Evolutionary conservation across 1,140 invertebrate genomes (phyloP), one percentile per base, ranked within the genome.

Genomic region (Drosophila trapezifrons): DNA sequence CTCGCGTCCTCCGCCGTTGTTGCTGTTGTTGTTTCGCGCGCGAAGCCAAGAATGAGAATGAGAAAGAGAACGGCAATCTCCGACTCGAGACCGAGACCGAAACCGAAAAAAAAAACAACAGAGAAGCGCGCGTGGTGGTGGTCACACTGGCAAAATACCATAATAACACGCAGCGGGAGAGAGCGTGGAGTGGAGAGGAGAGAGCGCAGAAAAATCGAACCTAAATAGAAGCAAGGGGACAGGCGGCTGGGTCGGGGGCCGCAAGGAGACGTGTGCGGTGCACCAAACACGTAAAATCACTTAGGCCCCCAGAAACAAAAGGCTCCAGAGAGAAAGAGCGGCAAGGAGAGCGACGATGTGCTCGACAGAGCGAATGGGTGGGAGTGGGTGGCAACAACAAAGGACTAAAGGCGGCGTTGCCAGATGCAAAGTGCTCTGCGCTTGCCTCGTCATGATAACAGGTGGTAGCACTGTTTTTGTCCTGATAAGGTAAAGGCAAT

Each of bases 271-370:
- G 78, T 80, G 81, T 86, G 84, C 58, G 83, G 89, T 90, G 83
- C 87, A 91, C 77, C 87, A 82, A 81, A 91, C 89, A 90, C 89
- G 89, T 89, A 90, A 90, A 90, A 90, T 89, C 89, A 90, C 89
- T 90, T 90, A 90, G 87, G 79, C 63, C 59, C 62, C 70, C 55
- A 62, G 69, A 80, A 66, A 58, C 71, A 83, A 35, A 70, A 47
- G 66, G 45, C 46, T 51, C 40, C 55, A 78, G 52, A 54, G 9
- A 64, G 59, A 66, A 37, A 49, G 57, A 15, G 25, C 40, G 10
- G 45, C 12, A 51, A 40, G 60, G 38, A 66, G 51, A 45, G 43
- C 25, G 32, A 13, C 17, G 29, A n/a, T n/a, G 37, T 40, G 37
- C 54, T 32, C 9, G 13, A 47, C 32, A 46, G 15, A 45, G 55